Percentiles rank a stretch among this genome's conserved stretches.
Evolutionary conservation across 2,888 invertebrate species (phyloP).

Genomic region (Meiosimyza decipiens): DNA sequence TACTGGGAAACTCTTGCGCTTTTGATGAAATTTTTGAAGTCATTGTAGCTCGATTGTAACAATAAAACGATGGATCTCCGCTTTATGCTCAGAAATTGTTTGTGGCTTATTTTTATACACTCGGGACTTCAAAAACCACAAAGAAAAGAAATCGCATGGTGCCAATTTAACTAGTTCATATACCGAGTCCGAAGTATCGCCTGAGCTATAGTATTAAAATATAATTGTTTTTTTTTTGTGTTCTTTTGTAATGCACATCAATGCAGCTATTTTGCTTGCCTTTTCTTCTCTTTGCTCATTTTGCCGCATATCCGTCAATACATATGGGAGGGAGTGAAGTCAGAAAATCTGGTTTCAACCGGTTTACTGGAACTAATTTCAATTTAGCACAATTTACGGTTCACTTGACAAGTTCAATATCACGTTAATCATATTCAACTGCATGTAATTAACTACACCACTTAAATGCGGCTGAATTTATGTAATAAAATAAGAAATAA

Average conservation of each 20-base stretch:
- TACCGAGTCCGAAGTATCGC: too few species aligned
- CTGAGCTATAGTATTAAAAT: too few species aligned
- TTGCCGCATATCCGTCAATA: too few species aligned
- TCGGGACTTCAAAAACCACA: too few species aligned
- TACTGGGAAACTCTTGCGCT: too few species aligned
- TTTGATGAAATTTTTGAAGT: too few species aligned
- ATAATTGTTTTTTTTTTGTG: constrained; percentile 4
- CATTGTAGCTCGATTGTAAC: too few species aligned
- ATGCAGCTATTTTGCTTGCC: neutral
- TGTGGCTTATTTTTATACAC: too few species aligned
- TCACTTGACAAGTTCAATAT: constrained; percentile 35
- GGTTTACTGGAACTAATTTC: constrained; percentile 17
- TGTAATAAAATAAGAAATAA: neutral
- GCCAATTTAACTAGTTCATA: too few species aligned
- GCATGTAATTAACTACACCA: neutral
- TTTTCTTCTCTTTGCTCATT: neutral
- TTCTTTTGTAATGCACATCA: neutral
- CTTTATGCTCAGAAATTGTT: too few species aligned
- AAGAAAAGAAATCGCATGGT: too few species aligned
- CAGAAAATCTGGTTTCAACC: constrained; percentile 24
- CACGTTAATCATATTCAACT: constrained; percentile 28
- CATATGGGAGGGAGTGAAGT: neutral
- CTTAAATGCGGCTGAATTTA: neutral
- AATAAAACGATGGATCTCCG: too few species aligned
- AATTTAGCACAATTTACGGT: constrained; percentile 24